phyloP scores from a whole-genome alignment of 1,140 invertebrate species.

The Stratiolaelaps scimitus region DNA sequence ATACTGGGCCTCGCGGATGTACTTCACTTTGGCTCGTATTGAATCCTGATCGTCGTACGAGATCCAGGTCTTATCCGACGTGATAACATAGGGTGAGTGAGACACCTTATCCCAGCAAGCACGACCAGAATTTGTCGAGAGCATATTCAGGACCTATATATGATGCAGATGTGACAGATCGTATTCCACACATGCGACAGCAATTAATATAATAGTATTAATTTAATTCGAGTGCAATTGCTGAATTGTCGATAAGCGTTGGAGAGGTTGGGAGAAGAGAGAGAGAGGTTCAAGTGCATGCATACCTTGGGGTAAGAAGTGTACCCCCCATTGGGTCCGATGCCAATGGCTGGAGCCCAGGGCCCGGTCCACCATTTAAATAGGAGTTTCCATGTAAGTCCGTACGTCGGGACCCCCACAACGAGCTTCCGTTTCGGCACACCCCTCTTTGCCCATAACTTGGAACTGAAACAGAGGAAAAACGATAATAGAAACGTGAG shows the following conservation, averaged over 20 bases:
- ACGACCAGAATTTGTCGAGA: conserved; percentile 58
- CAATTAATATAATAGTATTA: too few relatives aligned
- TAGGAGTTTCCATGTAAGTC: conserved; percentile 51
- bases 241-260: too few relatives aligned
- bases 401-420: conserved; percentile 75
- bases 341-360: conserved; percentile 54
- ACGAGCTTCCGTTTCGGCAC: conserved; percentile 66
- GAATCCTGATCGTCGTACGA: conserved; percentile 67
- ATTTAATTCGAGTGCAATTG: too few relatives aligned
- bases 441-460: conserved; percentile 62
- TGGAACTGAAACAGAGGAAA: conserved; percentile 45
- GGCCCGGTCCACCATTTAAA: conserved; percentile 47
- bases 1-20: conserved; percentile 13
- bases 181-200: too few relatives aligned
- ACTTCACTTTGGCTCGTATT: conserved; percentile 52
- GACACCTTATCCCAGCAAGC: conserved; percentile 50
- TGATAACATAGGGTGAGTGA: conserved; percentile 13
- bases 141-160: conserved; percentile 42
- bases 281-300: too few relatives aligned
- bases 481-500: background rate
- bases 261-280: too few relatives aligned
- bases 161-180: too few relatives aligned
- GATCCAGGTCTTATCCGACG: conserved; percentile 58
- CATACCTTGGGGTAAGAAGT: conserved; percentile 51
- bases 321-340: conserved; percentile 57